Conservation (phyloP, 2,113 vertebrate genomes). For the Oreocharis arfaki region DNA sequence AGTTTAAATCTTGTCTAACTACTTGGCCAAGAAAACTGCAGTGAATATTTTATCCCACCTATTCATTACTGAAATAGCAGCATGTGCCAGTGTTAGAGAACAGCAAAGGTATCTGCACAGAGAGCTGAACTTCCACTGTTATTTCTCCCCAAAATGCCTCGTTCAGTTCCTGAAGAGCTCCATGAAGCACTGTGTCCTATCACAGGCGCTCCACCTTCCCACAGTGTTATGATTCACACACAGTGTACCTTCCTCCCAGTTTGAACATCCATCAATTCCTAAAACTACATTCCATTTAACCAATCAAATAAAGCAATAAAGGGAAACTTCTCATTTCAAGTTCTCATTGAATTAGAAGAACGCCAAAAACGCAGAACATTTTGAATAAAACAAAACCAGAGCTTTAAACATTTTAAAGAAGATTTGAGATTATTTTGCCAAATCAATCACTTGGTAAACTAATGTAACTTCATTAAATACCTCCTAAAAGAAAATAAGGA, state of each 20-base stretch:
- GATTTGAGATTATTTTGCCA: not conserved
- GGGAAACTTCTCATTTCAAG: not conserved
- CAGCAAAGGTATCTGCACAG: not conserved
- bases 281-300: not conserved
- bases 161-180: not conserved
- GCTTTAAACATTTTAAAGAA: not conserved
- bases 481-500: not conserved
- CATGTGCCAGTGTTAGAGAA: not conserved
- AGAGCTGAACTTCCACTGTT: not conserved
- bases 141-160: not conserved
- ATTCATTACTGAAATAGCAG: not conserved
- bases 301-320: not conserved
- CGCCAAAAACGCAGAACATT: not conserved
- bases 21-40: not conserved
- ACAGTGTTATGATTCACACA: not conserved
- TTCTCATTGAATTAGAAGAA: not conserved
- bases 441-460: not conserved
- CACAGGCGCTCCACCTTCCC: not conserved
- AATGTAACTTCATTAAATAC: not conserved
- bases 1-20: not conserved
- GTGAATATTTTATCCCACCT: not conserved
- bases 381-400: not conserved
- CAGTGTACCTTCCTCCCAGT: not conserved
- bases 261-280: not conserved
- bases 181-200: not conserved